Base-by-base conservation (phyloP, 2,888 invertebrate genomes). In the Pharmacophagus antenor region DNA sequence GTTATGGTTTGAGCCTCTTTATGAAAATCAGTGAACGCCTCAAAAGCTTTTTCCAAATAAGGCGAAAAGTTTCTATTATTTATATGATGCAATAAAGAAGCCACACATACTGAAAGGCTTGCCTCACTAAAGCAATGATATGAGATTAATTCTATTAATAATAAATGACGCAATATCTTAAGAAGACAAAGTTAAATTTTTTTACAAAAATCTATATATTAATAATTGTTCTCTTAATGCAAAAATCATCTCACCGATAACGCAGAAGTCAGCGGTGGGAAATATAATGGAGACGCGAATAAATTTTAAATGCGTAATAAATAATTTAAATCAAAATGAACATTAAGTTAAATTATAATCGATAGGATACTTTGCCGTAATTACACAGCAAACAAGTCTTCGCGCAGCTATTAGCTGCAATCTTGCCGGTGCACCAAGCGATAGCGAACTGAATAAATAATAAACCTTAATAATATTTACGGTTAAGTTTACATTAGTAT, bases 301-400 rank as follows among this genome's bases (percentile, higher is more conserved):
- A 50, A 56, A 56, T 56, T 56, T 56, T 41, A 56, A 56, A 46
- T 12, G 50, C 56, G 20, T 27, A 50, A 50, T 44, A 56, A 44
- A 50, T 50, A 42, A 25, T 42, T 56, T 18, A 50, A 48, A 56
- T 50, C 49, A 56, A 56, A 57, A 51, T 44, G 12, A 2, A 57
- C 31, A 42, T 20, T 42, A n/a, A 46, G 48, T 47, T 48, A 54
- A 54, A 59, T 59, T 59, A 50, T 48, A 59, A 59, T 49, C 58
- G 42, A 59, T 59, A 59, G 54, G 31, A 49, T 49, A 59, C 49
- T 54, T 59, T 18, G 58, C 17, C 54, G 49, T 55, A 54, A 59
- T 54, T 59, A 59, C 22, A 22, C 42, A 21, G 49, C 49, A 44
- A 59, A 50, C 54, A 59, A 44, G 42, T 54, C 48, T 53, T 49